Percentiles rank a stretch among this genome's conserved stretches.
Evolutionary conservation across 2,113 vertebrate genomes (phyloP).

Genomic region (Tringa solitaria): DNA sequence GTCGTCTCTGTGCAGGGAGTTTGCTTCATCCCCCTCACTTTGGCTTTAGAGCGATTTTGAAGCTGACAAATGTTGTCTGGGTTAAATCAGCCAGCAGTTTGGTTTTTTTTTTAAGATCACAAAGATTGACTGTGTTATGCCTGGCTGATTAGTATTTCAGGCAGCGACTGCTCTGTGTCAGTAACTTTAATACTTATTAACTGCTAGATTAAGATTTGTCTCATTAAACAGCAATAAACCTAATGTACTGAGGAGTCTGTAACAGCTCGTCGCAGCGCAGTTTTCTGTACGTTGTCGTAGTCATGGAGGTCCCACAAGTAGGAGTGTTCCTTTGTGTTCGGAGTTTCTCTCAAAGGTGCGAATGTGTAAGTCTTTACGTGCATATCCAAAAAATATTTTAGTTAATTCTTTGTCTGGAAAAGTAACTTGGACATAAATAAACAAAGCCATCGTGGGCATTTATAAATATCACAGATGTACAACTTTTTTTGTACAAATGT

Average conservation of each 20-base stretch:
- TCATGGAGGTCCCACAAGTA: background rate
- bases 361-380: background rate
- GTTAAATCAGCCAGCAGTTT: background rate
- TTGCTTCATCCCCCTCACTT: background rate
- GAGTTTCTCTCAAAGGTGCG: background rate
- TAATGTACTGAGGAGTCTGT: background rate
- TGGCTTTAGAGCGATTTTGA: slow-evolving; percentile 1
- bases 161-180: background rate
- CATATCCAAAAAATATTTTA: background rate
- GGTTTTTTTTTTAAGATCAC: background rate
- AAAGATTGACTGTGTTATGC: background rate
- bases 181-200: slow-evolving; percentile 24
- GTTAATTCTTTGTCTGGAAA: background rate
- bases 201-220: slow-evolving; percentile 1
- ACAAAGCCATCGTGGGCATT: background rate
- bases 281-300: background rate
- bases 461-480: background rate
- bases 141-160: background rate
- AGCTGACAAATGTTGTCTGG: background rate
- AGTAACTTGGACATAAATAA: background rate
- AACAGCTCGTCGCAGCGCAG: background rate
- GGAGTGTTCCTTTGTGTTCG: background rate
- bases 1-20: background rate
- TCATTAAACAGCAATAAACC: slow-evolving; percentile 42
- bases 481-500: background rate